Conservation (phyloP, 2,113 vertebrate species). For the Oreocharis arfaki region DNA sequence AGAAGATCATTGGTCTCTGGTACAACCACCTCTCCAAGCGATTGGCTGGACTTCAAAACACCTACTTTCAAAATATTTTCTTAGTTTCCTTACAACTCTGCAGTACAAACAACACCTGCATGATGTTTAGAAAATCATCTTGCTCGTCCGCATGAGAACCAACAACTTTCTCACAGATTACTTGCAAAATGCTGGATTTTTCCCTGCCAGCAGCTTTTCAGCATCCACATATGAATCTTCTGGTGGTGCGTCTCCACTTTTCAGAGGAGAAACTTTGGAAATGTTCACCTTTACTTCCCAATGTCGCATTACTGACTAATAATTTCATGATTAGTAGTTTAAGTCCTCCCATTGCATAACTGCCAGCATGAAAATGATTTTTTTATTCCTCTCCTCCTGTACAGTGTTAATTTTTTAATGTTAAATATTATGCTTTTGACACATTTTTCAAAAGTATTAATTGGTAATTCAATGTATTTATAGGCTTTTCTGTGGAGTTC, state of each 20-base stretch:
- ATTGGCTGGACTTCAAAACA: too few species aligned
- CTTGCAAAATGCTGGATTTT: too few species aligned
- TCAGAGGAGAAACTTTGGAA: neutral
- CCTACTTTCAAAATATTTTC: too few species aligned
- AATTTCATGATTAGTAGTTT: neutral
- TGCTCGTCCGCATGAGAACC: too few species aligned
- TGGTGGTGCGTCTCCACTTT: neutral
- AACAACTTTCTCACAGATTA: too few species aligned
- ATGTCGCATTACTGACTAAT: neutral
- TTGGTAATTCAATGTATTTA: neutral
- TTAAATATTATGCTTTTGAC: neutral
- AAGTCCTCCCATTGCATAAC: neutral
- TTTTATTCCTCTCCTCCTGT: neutral
- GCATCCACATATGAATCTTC: too few species aligned
- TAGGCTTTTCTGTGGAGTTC: neutral
- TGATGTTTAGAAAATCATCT: too few species aligned
- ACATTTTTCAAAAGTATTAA: neutral
- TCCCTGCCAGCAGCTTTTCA: too few species aligned
- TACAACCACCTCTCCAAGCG: too few species aligned
- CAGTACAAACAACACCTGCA: too few species aligned
- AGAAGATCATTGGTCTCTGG: too few species aligned
- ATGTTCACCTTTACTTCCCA: neutral
- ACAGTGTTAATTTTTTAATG: neutral
- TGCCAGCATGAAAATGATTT: neutral
- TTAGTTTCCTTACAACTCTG: too few species aligned